Conservation (phyloP, 1,140 invertebrate genomes). For the Drosophila saltans region DNA sequence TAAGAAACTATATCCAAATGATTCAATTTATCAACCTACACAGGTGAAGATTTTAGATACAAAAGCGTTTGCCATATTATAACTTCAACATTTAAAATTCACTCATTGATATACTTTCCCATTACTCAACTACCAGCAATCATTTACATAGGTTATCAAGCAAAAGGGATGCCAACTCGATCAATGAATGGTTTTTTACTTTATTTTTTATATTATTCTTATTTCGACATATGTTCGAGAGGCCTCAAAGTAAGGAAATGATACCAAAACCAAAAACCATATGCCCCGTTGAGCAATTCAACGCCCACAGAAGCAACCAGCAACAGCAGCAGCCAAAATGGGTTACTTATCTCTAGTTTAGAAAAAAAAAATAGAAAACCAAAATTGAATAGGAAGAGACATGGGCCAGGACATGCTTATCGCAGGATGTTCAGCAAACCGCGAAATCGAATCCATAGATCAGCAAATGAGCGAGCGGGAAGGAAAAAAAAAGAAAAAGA, state of each 20-base stretch:
- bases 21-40: no score
- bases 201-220: not conserved
- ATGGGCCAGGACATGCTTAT: conserved; percentile 53
- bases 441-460: conserved; percentile 78
- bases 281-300: conserved; percentile 36
- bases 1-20: no score
- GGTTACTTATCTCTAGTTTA: conserved; percentile 56
- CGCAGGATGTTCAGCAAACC: conserved; percentile 73
- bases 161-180: not conserved
- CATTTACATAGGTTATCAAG: no score
- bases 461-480: conserved; percentile 40
- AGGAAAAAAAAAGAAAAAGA: conserved; percentile 54
- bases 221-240: conserved; percentile 59
- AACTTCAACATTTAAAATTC: not conserved
- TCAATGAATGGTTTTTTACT: not conserved
- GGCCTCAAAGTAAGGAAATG: conserved; percentile 6
- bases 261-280: conserved; percentile 16
- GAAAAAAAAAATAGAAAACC: conserved; percentile 15
- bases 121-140: no score
- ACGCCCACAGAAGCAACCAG: conserved; percentile 43
- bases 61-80: not conserved
- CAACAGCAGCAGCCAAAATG: conserved; percentile 43
- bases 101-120: no score
- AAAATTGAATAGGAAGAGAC: conserved; percentile 7
- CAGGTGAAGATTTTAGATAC: no score